Conservation (phyloP, 2,113 vertebrate genomes). For the Probosciger aterrimus region DNA sequence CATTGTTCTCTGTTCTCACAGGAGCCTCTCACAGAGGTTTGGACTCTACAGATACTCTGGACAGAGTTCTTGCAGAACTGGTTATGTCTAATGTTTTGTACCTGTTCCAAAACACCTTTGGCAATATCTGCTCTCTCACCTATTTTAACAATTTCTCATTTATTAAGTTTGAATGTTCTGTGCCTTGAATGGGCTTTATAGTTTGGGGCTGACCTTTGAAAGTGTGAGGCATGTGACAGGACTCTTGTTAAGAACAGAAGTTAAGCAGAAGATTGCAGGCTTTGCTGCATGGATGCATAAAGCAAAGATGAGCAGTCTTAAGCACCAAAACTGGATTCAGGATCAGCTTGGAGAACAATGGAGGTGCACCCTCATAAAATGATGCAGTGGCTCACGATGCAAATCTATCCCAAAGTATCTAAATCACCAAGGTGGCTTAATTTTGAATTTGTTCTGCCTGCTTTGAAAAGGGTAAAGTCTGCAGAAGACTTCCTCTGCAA, state of each 20-base stretch:
- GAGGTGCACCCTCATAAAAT: neutral
- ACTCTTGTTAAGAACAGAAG: neutral
- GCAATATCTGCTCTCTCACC: neutral
- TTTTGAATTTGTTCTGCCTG: neutral
- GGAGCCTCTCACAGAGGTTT: neutral
- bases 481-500: neutral
- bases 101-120: conserved; percentile 43
- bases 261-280: neutral
- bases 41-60: conserved; percentile 5
- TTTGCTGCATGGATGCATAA: neutral
- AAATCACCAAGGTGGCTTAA: neutral
- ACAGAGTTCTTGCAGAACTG: conserved; percentile 62
- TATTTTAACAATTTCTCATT: conserved; percentile 29
- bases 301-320: neutral
- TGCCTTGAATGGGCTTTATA: neutral
- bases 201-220: neutral
- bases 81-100: conserved; percentile 57
- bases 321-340: neutral
- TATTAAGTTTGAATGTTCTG: neutral
- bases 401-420: neutral
- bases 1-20: conserved; percentile 11
- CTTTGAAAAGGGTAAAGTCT: neutral
- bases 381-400: neutral
- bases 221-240: neutral
- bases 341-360: neutral